A percentile compares a stretch with the other conserved stretches of the same genome.
Conservation (phyloP, 2,797 vertebrate species). For the Selene dorsalis region DNA sequence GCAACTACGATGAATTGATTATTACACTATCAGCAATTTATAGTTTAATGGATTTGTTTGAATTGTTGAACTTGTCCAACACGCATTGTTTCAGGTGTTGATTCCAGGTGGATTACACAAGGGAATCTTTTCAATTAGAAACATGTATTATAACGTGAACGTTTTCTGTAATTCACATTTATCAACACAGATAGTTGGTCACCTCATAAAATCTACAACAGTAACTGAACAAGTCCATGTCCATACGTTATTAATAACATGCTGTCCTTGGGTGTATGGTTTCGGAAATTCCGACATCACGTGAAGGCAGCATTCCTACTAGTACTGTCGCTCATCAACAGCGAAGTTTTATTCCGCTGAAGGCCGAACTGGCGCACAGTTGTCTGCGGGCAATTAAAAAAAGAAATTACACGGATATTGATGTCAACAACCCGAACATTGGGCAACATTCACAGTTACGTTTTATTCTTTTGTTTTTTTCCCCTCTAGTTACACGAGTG, state of each 20-base stretch:
- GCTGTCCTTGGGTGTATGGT: too few species aligned
- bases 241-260: too few species aligned
- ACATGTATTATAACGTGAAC: too few species aligned
- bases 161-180: too few species aligned
- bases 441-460: not conserved
- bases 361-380: not conserved
- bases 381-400: not conserved
- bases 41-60: not conserved
- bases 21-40: not conserved
- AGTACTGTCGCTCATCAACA: not conserved
- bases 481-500: not conserved
- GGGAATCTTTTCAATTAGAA: too few species aligned
- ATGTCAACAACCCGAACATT: not conserved
- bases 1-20: not conserved
- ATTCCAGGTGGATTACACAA: too few species aligned
- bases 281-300: not conserved
- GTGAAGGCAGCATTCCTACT: slow-evolving; percentile 42
- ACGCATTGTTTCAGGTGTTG: too few species aligned
- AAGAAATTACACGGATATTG: not conserved
- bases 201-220: not conserved
- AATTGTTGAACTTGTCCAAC: not conserved
- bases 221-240: too few species aligned
- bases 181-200: too few species aligned
- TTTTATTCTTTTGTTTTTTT: not conserved
- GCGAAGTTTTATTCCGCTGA: not conserved